Evolutionary conservation across 2,888 invertebrate genomes (phyloP), one percentile per base, ranked within the genome.

Genomic region (Dasysyrphus albostriatus): DNA sequence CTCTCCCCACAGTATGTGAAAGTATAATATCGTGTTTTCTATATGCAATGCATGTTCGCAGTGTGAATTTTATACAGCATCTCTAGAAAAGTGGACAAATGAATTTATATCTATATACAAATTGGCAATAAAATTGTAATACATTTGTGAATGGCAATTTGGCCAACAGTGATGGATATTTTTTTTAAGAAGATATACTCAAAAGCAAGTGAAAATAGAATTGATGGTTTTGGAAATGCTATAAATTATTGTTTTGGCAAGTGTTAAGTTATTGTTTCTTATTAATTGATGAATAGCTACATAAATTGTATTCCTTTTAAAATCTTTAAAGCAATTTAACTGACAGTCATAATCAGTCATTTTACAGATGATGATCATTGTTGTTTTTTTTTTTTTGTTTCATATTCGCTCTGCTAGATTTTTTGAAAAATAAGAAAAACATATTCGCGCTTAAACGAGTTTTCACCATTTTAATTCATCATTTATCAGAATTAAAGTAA

Each of bases 51-150:
- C 14, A 39, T 39, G 5, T 3, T 39, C 5, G 5, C 14, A 37
- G 9, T 37, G 10, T n/a, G 5, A 42, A 1, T 42, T 47, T n/a
- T n/a, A n/a, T n/a, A n/a, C n/a, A n/a, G 1, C 16, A 47, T 5
- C 16, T 3, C 16, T 16, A 47, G n/a, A 0, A 47, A 47, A 59
- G 39, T 59, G 37, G 72, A 61, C 47, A 56, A 58, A 34, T 72
- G 44, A 34, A 37, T 67, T 49, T 63, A 56, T 56, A 49, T 32
- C 5, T 32, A 7, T 32, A 7, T 24, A 70, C 79, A 83, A 59
- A 63, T 69, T 79, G 83, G 37, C 69, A 83, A 63, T 74, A 63
- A 39, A 16, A 56, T 65, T 82, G 70, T 61, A 81, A 19, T 29
- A 80, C 67, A 80, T 54, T n/a, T 76, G 56, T 81, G 56, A 69